These are phyloP conservation scores for Mormyrus hasselquistii DNA, from an alignment of 2,797 vertebrate species.

Conservation along the genomic window DNA sequence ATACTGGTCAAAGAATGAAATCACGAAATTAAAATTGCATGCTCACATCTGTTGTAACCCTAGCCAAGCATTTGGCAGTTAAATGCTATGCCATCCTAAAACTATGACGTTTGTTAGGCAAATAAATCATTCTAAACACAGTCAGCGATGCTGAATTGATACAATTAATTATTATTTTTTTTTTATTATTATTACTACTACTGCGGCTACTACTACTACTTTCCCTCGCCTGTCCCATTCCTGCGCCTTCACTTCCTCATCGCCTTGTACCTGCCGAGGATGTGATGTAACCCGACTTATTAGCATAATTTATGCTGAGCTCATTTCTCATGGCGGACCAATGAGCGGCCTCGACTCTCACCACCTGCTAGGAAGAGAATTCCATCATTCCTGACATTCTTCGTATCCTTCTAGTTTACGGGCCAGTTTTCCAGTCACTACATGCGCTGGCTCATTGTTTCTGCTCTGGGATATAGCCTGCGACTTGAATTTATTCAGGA, in stretches of 20 bases:
- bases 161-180: background rate
- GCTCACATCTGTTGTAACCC: background rate
- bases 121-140: background rate
- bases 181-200: background rate
- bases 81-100: background rate
- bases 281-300: constrained; percentile 58
- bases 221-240: background rate
- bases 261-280: constrained; percentile 45
- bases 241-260: constrained; percentile 16
- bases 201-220: background rate
- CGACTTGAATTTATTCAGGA: constrained; percentile 16
- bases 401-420: constrained; percentile 53
- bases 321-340: constrained; percentile 59
- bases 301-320: constrained; percentile 66
- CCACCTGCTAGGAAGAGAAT: constrained; percentile 88
- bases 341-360: constrained; percentile 62
- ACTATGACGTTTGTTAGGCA: background rate
- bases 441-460: background rate
- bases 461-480: constrained; percentile 15
- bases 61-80: background rate
- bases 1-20: background rate
- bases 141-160: background rate
- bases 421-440: background rate
- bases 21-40: background rate
- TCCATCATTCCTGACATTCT: constrained; percentile 88